Base-by-base conservation (phyloP, 64 coral and sea anemone species). In the Stylophora pistillata region DNA sequence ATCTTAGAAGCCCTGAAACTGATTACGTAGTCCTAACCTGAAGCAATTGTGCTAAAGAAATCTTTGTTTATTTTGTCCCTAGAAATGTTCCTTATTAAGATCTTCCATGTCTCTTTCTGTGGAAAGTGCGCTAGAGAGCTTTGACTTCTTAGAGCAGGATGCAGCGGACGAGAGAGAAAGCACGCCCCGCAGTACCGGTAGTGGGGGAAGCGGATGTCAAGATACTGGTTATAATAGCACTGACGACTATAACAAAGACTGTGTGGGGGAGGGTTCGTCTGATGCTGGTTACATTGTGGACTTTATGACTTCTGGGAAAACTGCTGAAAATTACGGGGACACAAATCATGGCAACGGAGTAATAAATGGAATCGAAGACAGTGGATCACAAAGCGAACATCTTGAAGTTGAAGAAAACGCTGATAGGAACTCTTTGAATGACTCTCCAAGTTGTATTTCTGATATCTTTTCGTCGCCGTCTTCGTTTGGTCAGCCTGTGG, bases 201-300 rank as follows among this genome's bases (percentile, higher is more conserved):
- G 94, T 70, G 94, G 86, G 15, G 71, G 81, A 2, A 96, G 94
- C 53, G 90, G 91, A 30, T 91, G 89, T 78, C 94, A 93, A 10
- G 94, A 96, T 69, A 96, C 94, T 6, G 94, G 94, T 17, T 96
- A 96, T 57, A 93, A 93, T 59, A 96, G 94, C 68, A 96, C 94
- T 17, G 94, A 96, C 70, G 94, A 96, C 18, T 74, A 87, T 78
- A 88, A 58, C 20, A 75, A 85, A 57, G 91, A 90, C 60, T 65
- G 52, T 72, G 82, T 72, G 25, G 87, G 86, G 54, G 76, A 87
- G 33, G 72, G 86, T 80, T 79, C 78, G 72, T 27, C 73, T 30
- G 77, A 89, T 70, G 73, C 89, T 11, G 73, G 77, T 66, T 71
- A 96, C 76, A 89, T 91, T 31, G 78, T 71, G 62, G 82, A 92